Base-by-base conservation (phyloP, 2,113 vertebrate species). In the Phylloscopus trochilus region DNA sequence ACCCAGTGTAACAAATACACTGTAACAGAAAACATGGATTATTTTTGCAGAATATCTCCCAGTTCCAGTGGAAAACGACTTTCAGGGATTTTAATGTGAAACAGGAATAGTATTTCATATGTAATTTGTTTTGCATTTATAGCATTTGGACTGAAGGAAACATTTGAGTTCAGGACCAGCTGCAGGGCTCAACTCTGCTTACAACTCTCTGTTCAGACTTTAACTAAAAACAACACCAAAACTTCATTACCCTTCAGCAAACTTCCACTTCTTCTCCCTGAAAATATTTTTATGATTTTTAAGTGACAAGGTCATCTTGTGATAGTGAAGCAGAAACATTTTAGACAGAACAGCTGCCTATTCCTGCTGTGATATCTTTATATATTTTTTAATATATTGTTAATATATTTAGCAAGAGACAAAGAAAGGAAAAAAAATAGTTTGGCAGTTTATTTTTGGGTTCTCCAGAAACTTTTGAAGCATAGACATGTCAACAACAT, bases 381-480 rank as follows among this genome's bases (percentile, higher is more conserved):
- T 3, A 28, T 60, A 44, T 13, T 47, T 92, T 70, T 6, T 31
- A 78, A 3, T 30, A 89, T 75, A 93, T 15, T 70, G 59, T 70
- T 88, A 49, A 92, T 74, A 63, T 35, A 88, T 91, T 77, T 89
- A 92, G 68, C 46, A 51, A 94, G 70, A 83, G 19, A 88, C 13
- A 90, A 56, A 73, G 26, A 69, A 89, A 80, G 12, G 22, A 27
- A 26, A 35, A 47, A n/a, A 49, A 37, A 26, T 26, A 58, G 30
- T 67, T 90, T 90, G 47, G 30, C 78, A 70, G 67, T 77, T 88
- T 91, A 64, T 94, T 93, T 95, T 92, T 39, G 11, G 49, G 13
- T 26, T 75, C 90, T 84, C 47, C 70, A 80, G 84, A 87, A 95
- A 82, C 68, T 74, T 86, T 81, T 83, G 76, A 66, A 95, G 91